Evolutionary conservation across 2,888 invertebrate species (phyloP).

Genomic region (Coenonympha glycerion): DNA sequence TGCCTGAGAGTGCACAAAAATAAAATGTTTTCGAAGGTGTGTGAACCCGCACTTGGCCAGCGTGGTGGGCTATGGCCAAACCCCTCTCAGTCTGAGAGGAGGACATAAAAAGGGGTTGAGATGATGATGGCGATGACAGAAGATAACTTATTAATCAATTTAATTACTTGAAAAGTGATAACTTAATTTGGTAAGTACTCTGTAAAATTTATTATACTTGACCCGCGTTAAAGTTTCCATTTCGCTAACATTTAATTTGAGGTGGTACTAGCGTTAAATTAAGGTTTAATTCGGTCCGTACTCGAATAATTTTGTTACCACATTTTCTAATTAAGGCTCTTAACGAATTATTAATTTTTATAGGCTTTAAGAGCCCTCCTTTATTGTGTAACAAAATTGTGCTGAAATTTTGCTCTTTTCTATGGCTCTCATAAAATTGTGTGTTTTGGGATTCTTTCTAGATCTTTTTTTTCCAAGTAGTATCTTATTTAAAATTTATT

Average conservation of each 20-base stretch:
- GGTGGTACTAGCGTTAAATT: background rate
- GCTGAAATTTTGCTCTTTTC: background rate
- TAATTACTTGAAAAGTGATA: background rate
- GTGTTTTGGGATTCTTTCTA: too few species aligned
- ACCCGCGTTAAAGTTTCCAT: background rate
- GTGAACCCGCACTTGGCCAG: too few species aligned
- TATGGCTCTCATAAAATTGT: background rate
- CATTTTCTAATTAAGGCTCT: background rate
- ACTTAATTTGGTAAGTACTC: background rate
- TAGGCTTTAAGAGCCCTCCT: background rate
- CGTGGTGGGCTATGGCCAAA: too few species aligned
- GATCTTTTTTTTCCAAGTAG: too few species aligned
- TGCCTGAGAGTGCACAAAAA: too few species aligned
- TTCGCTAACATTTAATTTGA: constrained; percentile 4
- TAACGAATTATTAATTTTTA: constrained; percentile 1
- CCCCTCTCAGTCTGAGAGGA: too few species aligned
- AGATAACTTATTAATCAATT: too few species aligned
- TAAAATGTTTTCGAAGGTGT: too few species aligned
- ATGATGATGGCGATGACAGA: too few species aligned
- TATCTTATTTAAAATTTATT: too few species aligned
- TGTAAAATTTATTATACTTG: background rate
- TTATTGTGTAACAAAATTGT: background rate
- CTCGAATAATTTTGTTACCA: background rate
- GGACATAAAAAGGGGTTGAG: too few species aligned
- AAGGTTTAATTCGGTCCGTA: background rate